Percentiles rank a stretch among this genome's conserved stretches.
phyloP scores from a whole-genome alignment of 2,113 vertebrate genomes.

The Procavia capensis region DNA sequence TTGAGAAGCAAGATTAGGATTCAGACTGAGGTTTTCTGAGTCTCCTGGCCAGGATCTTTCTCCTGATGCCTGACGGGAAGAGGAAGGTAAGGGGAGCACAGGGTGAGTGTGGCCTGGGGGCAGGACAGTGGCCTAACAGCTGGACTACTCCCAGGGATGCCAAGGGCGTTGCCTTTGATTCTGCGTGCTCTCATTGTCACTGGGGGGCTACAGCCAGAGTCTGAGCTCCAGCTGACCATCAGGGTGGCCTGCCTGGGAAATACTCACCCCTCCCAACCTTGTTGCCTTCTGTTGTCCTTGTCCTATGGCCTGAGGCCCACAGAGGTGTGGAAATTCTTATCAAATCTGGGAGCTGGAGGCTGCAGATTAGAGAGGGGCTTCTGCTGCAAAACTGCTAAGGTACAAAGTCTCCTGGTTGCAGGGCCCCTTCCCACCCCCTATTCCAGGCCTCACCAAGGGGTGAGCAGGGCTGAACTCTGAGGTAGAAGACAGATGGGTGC shows the following conservation, averaged over 20 bases:
- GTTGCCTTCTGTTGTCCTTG: neutral
- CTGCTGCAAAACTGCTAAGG: neutral
- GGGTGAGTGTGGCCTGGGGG: too few species aligned
- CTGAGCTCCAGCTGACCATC: neutral
- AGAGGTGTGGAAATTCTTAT: neutral
- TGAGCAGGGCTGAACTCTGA: neutral
- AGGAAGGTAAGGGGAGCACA: neutral
- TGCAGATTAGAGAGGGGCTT: neutral
- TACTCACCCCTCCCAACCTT: too few species aligned
- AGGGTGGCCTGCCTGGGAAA: accelerated
- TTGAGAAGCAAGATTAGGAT: neutral
- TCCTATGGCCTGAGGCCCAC: neutral
- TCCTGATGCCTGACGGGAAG: neutral
- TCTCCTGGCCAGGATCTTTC: neutral
- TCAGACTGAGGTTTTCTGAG: neutral
- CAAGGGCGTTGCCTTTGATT: neutral
- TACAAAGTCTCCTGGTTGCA: neutral
- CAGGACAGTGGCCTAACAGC: neutral
- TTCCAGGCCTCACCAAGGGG: neutral
- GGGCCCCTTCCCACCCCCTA: neutral
- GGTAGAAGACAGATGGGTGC: neutral
- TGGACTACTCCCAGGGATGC: neutral
- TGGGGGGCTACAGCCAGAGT: neutral
- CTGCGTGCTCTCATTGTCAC: too few species aligned
- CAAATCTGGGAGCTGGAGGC: neutral